Conservation (phyloP, 2,888 invertebrate genomes). For the Hetaerina titia region DNA sequence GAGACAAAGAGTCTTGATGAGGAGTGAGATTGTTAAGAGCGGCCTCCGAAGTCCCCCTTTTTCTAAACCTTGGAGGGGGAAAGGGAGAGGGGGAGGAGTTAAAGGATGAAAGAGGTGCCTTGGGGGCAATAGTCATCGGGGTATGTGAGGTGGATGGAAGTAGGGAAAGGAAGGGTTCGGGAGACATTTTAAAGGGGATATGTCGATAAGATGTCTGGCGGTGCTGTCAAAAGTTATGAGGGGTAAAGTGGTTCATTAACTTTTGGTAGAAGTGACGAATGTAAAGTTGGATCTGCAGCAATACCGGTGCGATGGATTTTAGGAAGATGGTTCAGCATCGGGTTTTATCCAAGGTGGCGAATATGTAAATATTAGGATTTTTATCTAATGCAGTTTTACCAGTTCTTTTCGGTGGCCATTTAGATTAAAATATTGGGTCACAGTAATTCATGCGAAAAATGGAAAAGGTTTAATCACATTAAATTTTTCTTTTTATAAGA, state of each 20-base stretch:
- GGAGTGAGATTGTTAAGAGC: neutral
- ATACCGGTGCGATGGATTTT: no score
- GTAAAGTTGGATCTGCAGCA: no score
- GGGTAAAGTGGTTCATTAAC: neutral
- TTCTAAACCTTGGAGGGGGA: neutral
- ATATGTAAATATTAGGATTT: no score
- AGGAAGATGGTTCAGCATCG: no score
- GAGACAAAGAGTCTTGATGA: slow-evolving; percentile 16
- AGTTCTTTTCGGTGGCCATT: no score
- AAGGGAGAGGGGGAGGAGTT: neutral
- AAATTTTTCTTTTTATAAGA: no score
- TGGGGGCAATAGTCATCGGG: neutral
- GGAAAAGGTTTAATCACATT: no score
- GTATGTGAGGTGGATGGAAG: neutral
- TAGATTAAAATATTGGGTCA: no score
- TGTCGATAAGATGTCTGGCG: neutral
- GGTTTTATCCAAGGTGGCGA: no score
- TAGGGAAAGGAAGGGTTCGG: neutral
- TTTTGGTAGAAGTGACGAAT: no score
- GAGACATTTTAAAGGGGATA: neutral
- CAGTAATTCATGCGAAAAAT: no score
- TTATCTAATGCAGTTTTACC: no score
- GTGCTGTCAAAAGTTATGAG: neutral
- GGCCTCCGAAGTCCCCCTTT: neutral
- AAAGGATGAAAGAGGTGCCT: neutral